Base-by-base conservation (phyloP, 2,888 invertebrate genomes). In the Heliconius ethilla region DNA sequence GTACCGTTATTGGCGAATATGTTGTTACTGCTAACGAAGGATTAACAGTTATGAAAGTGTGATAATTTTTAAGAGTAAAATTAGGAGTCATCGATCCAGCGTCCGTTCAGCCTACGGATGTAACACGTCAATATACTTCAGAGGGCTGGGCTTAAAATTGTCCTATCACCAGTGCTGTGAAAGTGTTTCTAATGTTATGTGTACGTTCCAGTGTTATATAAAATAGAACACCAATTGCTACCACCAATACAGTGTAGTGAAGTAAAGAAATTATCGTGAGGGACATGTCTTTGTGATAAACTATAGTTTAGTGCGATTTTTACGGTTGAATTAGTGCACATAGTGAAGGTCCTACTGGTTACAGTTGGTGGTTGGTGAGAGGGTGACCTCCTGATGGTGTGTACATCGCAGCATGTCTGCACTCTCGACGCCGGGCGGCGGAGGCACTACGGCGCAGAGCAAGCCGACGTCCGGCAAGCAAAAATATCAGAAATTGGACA, bases 381-480 rank as follows among this genome's bases (percentile, higher is more conserved):
- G 92, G 93, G 94, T 94, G 90, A 89, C 86, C 93, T 92, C 94
- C 93, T 94, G 91, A 98, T 98, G 98, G 97, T 97, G 97, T 97
- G 96, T 97, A 97, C 97, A 96, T 97, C 97, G 97, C 98, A 98
- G 97, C 96, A 98, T 98, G 98, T 98, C 98, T 97, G 97, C 98
- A 97, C 96, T 97, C 97, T 97, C 98, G 95, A 97, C 97, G 97
- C 96, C 97, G 96, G 91, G 95, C 93, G 94, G 95, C 94, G 95
- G 94, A 91, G 94, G 93, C 85, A 93, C 91, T 92, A 93, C 94
- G 92, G 92, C 94, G 93, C 94, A 94, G 92, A 92, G 91, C 92
- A 94, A 94, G 93, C 93, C 94, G 91, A 93, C 94, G 92, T 91
- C 94, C 91, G 97, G 97, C 96, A 99, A 98, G 96, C 97, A 97